Percentiles rank a stretch among this genome's conserved stretches.
phyloP scores from a whole-genome alignment of 2,797 vertebrate genomes.

The Sus cebifrons region DNA sequence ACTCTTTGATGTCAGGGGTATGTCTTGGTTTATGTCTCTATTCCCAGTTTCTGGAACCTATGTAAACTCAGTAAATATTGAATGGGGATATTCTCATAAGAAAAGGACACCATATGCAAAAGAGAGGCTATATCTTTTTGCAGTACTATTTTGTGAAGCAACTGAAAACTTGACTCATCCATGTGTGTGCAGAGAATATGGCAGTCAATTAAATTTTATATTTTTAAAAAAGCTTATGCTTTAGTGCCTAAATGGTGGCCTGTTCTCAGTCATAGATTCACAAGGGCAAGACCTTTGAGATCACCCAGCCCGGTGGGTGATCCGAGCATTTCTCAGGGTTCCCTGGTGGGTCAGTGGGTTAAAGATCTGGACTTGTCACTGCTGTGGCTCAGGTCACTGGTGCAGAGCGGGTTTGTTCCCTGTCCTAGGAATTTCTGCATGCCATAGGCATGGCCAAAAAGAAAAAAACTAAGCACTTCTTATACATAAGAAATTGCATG shows the following conservation, averaged over 20 bases:
- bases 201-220: background rate
- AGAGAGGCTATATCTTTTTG: background rate
- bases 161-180: conserved; percentile 21
- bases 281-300: conserved; percentile 43
- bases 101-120: background rate
- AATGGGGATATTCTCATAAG: background rate
- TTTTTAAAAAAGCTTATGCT: background rate
- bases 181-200: background rate
- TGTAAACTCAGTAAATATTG: background rate
- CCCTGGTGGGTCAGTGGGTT: too few relatives aligned
- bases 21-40: background rate
- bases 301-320: background rate
- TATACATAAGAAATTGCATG: background rate
- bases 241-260: background rate
- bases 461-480: background rate
- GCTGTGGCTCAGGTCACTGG: too few relatives aligned
- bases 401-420: too few relatives aligned
- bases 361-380: too few relatives aligned
- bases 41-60: background rate
- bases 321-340: too few relatives aligned
- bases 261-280: conserved; percentile 49
- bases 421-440: too few relatives aligned
- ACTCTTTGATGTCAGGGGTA: background rate
- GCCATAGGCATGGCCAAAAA: too few relatives aligned
- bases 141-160: conserved; percentile 13